These are phyloP conservation scores for Pungitius pungitius DNA, from an alignment of 2,113 vertebrate species.

Conservation along the genomic window DNA sequence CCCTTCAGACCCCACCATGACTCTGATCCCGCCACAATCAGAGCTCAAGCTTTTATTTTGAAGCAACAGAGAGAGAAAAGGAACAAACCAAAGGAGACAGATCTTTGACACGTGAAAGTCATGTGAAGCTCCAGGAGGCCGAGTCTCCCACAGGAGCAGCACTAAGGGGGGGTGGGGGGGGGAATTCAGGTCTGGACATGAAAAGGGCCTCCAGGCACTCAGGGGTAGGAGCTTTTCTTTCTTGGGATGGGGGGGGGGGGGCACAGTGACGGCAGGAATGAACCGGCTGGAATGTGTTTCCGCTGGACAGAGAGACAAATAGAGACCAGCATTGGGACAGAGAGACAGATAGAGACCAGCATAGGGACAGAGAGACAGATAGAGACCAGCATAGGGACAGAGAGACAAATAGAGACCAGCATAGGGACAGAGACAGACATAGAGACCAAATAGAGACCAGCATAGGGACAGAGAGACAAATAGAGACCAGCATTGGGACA, in stretches of 20 bases:
- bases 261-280: constrained; percentile 42
- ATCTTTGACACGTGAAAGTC: too few relatives aligned
- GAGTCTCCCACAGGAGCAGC: too few relatives aligned
- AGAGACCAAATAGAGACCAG: not conserved
- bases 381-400: too few relatives aligned
- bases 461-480: not conserved
- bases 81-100: too few relatives aligned
- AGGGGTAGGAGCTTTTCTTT: constrained; percentile 35
- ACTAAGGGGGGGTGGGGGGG: constrained; percentile 7
- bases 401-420: too few relatives aligned
- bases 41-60: not conserved
- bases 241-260: not conserved
- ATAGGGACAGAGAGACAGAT: not conserved
- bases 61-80: too few relatives aligned
- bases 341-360: not conserved
- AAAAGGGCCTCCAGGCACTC: constrained; percentile 29
- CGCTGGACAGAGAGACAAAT: not conserved
- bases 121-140: too few relatives aligned
- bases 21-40: not conserved
- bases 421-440: too few relatives aligned
- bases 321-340: not conserved
- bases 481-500: not conserved
- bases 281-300: constrained; percentile 65
- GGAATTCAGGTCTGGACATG: constrained; percentile 44
- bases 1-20: too few relatives aligned